Conservation (phyloP, 2,113 vertebrate species). For the Eclectus roratus region DNA sequence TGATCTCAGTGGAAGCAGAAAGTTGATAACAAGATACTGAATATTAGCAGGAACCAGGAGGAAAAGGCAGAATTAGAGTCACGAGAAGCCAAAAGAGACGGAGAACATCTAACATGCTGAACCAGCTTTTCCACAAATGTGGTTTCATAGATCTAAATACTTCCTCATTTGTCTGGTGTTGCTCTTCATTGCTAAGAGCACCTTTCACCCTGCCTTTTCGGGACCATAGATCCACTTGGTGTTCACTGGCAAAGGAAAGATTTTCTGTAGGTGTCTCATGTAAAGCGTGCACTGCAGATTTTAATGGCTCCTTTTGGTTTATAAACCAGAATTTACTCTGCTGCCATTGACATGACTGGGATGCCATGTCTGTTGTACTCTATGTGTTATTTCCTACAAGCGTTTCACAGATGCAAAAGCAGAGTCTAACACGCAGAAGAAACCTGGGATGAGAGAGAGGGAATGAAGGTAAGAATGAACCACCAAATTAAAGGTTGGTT, state of each 20-base stretch:
- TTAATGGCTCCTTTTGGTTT: background rate
- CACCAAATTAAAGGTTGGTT: background rate
- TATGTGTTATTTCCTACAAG: fast-evolving
- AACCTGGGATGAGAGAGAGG: background rate
- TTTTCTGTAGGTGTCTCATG: background rate
- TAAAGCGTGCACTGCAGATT: background rate
- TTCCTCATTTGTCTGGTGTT: background rate
- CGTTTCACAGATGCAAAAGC: background rate
- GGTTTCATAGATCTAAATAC: background rate
- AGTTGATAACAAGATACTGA: background rate
- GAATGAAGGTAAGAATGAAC: background rate
- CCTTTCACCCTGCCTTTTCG: background rate
- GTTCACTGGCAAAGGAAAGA: background rate
- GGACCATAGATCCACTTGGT: background rate
- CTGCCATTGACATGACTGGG: background rate
- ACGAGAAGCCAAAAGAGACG: background rate
- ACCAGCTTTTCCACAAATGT: background rate
- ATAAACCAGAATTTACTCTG: background rate
- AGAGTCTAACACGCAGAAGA: background rate
- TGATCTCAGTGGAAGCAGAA: background rate
- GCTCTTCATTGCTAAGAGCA: background rate
- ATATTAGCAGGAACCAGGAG: background rate
- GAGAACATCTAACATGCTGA: background rate
- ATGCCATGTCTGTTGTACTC: background rate
- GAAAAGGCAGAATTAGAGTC: background rate